phyloP scores from a whole-genome alignment of 2,113 vertebrate species.

The Calonectris borealis region DNA sequence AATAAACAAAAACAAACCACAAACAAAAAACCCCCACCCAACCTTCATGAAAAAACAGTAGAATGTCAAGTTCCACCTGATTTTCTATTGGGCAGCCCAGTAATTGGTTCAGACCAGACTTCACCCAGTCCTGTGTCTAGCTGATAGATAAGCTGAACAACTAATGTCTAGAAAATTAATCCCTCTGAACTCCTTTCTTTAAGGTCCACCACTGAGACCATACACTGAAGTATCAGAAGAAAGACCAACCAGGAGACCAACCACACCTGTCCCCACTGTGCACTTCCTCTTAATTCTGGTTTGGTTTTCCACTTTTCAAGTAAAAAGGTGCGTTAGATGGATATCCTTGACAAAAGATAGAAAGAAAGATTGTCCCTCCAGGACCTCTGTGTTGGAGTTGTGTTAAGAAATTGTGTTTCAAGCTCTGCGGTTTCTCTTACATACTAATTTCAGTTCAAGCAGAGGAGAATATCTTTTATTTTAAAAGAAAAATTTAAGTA shows the following conservation, averaged over 20 bases:
- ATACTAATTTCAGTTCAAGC: not conserved
- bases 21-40: not conserved
- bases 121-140: not conserved
- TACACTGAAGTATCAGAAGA: not conserved
- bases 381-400: fast-evolving
- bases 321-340: not conserved
- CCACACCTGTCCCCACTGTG: not conserved
- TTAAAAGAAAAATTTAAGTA: not conserved
- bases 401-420: not conserved
- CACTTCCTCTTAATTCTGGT: not conserved
- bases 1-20: not conserved
- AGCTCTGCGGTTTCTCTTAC: not conserved
- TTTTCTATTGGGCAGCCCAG: not conserved
- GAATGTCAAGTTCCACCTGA: not conserved
- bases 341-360: not conserved
- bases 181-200: not conserved
- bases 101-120: not conserved
- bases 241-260: not conserved
- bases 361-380: not conserved
- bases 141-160: not conserved
- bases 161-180: not conserved
- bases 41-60: not conserved
- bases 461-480: not conserved
- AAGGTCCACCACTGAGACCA: not conserved
- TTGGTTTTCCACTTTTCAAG: not conserved